phyloP scores from a whole-genome alignment of 1,140 invertebrate genomes.

The Megathymus violae region DNA sequence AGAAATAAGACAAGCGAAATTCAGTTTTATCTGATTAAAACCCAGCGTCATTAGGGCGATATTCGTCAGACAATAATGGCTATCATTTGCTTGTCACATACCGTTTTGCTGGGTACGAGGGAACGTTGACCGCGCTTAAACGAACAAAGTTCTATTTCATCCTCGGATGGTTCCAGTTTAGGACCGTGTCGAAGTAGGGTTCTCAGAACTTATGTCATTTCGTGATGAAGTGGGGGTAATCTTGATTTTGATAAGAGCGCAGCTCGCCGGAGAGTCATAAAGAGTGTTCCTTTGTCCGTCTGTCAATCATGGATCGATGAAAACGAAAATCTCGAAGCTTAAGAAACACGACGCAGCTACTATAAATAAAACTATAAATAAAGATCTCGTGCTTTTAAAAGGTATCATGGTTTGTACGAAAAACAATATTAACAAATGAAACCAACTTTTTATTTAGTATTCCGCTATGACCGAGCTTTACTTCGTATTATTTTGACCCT shows the following conservation, averaged over 20 bases:
- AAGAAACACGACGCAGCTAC: constrained; percentile 35
- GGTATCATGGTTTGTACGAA: constrained; percentile 3
- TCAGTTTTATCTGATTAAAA: constrained; percentile 49
- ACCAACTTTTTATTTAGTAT: background rate
- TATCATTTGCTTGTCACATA: constrained; percentile 48
- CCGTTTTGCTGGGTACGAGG: constrained; percentile 7
- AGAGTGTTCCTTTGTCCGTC: constrained; percentile 51
- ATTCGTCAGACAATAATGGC: constrained; percentile 49
- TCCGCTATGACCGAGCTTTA: background rate
- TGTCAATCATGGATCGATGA: constrained; percentile 56
- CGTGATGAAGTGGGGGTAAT: constrained; percentile 37
- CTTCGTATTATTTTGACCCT: background rate
- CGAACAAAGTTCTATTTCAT: constrained; percentile 31
- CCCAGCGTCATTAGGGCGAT: constrained; percentile 48
- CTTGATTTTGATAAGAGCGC: constrained; percentile 51
- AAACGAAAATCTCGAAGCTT: constrained; percentile 40
- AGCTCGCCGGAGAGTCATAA: constrained; percentile 48
- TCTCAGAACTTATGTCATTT: constrained; percentile 37
- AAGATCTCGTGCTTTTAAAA: constrained; percentile 9
- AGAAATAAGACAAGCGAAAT: constrained; percentile 49
- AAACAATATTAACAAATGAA: background rate
- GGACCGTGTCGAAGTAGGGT: constrained; percentile 35
- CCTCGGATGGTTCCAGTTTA: constrained; percentile 4
- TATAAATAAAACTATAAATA: constrained; percentile 47
- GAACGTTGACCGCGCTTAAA: constrained; percentile 4